phyloP scores from a whole-genome alignment of 2,797 vertebrate species.

The Lutjanus campechanus region DNA sequence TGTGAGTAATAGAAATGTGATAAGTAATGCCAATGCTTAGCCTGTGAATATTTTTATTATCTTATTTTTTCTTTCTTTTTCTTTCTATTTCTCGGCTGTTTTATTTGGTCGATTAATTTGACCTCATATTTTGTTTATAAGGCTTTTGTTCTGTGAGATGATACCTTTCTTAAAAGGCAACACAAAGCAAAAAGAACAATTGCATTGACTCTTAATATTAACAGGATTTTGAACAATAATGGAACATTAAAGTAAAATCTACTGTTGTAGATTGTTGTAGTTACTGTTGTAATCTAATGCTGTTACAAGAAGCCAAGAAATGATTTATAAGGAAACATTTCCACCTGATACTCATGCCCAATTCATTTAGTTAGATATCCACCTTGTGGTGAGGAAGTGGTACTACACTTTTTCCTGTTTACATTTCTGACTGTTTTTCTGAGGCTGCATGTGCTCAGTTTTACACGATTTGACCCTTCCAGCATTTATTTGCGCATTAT shows the following conservation, averaged over 20 bases:
- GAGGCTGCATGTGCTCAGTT: not conserved
- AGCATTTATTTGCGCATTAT: not conserved
- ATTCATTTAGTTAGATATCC: slow-evolving; percentile 71
- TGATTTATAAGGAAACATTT: not conserved
- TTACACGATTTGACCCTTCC: not conserved
- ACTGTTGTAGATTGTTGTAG: not conserved
- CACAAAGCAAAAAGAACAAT: not conserved
- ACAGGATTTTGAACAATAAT: not conserved
- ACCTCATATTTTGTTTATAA: no score
- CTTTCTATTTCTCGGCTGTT: no score
- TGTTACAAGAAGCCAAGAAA: not conserved
- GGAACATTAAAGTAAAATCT: not conserved
- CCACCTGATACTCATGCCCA: not conserved
- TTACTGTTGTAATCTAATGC: no score
- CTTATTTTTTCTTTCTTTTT: no score
- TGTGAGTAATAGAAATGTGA: no score
- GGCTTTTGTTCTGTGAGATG: no score
- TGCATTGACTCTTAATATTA: not conserved
- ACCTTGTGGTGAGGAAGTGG: slow-evolving; percentile 69
- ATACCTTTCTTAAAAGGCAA: no score
- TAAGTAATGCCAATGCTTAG: no score
- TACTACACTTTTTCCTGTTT: slow-evolving; percentile 42
- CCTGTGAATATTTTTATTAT: no score
- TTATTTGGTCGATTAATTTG: no score
- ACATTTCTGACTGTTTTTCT: not conserved